These are phyloP conservation scores for Epizoanthus rinbou DNA, from an alignment of 92 coral and sea anemone genomes.

Conservation along the genomic window DNA sequence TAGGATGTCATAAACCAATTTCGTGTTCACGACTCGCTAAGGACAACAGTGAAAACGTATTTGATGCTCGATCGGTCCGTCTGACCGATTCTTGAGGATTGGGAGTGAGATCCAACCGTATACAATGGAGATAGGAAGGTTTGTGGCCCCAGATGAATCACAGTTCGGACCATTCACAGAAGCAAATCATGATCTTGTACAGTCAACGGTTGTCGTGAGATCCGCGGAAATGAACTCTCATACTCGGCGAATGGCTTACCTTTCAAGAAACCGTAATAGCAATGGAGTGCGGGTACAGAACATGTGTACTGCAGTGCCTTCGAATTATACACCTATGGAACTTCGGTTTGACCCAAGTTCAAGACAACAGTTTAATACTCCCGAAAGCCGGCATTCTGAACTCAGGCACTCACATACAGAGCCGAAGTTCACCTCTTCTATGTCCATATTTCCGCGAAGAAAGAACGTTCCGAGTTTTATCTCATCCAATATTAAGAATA, in stretches of 20 bases:
- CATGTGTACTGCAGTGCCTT: background rate
- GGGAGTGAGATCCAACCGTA: background rate
- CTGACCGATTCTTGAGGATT: background rate
- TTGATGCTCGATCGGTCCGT: background rate
- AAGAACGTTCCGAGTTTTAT: background rate
- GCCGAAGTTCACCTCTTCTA: slow-evolving; percentile 12
- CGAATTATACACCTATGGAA: background rate
- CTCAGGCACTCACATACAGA: background rate
- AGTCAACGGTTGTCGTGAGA: background rate
- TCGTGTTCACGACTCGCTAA: background rate
- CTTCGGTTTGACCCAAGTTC: background rate
- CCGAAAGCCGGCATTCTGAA: background rate
- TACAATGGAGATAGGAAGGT: background rate
- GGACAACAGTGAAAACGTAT: background rate
- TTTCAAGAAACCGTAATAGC: background rate
- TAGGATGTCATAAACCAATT: background rate
- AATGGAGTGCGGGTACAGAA: background rate
- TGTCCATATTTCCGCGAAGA: slow-evolving; percentile 18
- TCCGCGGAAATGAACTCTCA: background rate
- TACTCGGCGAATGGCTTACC: background rate
- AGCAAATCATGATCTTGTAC: background rate
- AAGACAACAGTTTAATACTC: background rate
- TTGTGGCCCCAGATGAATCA: background rate
- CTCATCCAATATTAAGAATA: background rate
- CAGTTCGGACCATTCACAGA: background rate